Evolutionary conservation across 2,797 vertebrate species (phyloP).

Genomic region (Fundulus diaphanus): DNA sequence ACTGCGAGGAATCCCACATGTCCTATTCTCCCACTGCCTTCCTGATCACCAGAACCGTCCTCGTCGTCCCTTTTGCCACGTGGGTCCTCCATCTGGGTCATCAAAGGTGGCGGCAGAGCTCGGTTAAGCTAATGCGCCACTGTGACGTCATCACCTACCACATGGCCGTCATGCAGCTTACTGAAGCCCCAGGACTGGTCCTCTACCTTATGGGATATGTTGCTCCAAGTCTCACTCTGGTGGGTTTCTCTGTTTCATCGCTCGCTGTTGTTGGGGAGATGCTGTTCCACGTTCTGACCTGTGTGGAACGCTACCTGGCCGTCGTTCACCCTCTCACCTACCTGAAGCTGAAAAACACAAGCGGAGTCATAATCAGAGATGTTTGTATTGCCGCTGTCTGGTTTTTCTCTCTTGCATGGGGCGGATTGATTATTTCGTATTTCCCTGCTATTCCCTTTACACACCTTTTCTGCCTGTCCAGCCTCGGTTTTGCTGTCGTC

Average conservation of each 20-base stretch:
- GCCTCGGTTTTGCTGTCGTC: background rate
- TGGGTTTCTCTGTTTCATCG: background rate
- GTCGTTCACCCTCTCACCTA: background rate
- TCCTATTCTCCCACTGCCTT: background rate
- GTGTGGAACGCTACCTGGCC: constrained; percentile 8
- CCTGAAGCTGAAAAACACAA: background rate
- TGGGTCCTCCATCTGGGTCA: background rate
- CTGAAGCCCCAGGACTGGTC: no score
- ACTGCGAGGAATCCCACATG: background rate
- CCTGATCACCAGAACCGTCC: background rate
- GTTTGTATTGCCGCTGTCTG: background rate
- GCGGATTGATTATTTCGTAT: background rate
- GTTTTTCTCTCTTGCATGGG: background rate
- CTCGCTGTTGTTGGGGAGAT: background rate
- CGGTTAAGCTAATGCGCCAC: background rate
- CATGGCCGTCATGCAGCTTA: constrained; percentile 3
- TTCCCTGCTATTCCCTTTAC: background rate
- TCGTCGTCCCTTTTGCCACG: background rate
- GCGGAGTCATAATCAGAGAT: constrained; percentile 1
- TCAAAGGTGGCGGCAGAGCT: background rate
- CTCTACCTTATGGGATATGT: background rate
- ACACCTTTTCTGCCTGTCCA: background rate
- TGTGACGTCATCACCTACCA: constrained; percentile 14
- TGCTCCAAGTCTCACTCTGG: background rate
- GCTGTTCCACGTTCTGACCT: background rate